Base-by-base conservation (phyloP, 1,140 invertebrate genomes). In the Aphis gossypii region DNA sequence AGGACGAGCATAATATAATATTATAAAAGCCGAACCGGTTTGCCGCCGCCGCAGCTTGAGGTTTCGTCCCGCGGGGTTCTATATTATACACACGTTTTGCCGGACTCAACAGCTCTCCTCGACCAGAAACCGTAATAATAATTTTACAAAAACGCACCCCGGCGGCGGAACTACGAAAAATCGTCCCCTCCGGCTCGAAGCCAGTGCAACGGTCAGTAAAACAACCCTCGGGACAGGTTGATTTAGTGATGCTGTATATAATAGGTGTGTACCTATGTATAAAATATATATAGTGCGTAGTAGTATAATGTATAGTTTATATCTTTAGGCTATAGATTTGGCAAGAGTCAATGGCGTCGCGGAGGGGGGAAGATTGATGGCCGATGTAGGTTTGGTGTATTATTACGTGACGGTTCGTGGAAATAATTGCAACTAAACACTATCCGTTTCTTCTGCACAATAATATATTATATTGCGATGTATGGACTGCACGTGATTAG, bases 151-250 rank as follows among this genome's bases (percentile, higher is more conserved):
- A 90, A 90, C 54, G 51, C 88, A 90, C 88, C 51, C 88, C 88
- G 54, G 54, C 35, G 88, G 88, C 88, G 54, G 84, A 87, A 46
- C 41, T 35, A 88, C 86, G 46, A 89, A 54, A 48, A n/a, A 89
- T 89, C 84, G 44, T 46, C 44, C 87, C 87, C 87, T 89, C 87
- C 20, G 48, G 87, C 87, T 51, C 1, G 86, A 14, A 25, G 41
- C 23, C 35, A 30, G 51, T 1, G n/a, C 87, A 7, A 35, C 87
- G 87, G 87, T 89, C 87, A 38, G 86, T 46, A 35, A 48, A 48
- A 51, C 86, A 51, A 88, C 86, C 86, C 86, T 35, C 48, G n/a
- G 51, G 87, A 89, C 87, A 56, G 48, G 87, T 56, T 89, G 87
- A 89, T 89, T 89, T 89, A 89, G 48, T 89, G 87, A 41, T 41